phyloP scores from a whole-genome alignment of 2,797 vertebrate species.

The Cottoperca gobio region DNA sequence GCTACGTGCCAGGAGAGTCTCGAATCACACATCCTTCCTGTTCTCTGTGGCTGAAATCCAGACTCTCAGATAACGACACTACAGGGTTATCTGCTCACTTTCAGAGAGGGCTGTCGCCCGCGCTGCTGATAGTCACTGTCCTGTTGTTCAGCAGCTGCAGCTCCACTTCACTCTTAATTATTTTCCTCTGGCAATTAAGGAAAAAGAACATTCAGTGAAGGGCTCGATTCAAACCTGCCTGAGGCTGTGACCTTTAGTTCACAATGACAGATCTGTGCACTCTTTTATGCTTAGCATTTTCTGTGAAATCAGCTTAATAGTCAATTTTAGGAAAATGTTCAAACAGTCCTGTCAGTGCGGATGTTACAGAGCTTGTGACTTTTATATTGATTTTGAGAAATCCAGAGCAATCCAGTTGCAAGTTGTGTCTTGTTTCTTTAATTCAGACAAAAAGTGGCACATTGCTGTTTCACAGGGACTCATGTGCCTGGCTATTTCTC shows the following conservation, averaged over 20 bases:
- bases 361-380: neutral
- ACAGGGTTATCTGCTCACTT: constrained; percentile 63
- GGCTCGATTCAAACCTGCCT: neutral
- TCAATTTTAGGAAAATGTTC: neutral
- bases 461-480: neutral
- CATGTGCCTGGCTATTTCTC: neutral
- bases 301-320: constrained; percentile 9
- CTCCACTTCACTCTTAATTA: neutral
- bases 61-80: constrained; percentile 58
- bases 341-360: neutral
- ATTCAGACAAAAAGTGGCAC: neutral
- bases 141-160: constrained; percentile 51
- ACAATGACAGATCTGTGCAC: constrained; percentile 1
- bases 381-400: constrained; percentile 7
- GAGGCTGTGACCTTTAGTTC: constrained; percentile 11
- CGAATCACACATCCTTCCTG: constrained; percentile 66
- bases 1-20: constrained; percentile 4
- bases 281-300: constrained; percentile 8
- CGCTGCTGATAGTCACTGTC: constrained; percentile 48
- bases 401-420: neutral
- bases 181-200: constrained; percentile 17
- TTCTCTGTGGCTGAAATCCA: constrained; percentile 60
- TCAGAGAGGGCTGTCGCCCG: constrained; percentile 52
- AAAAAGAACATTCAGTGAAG: neutral
- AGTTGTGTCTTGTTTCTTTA: no score